Evolutionary conservation across 2,888 invertebrate genomes (phyloP), one percentile per base, ranked within the genome.

Genomic region (Meloe dianella): DNA sequence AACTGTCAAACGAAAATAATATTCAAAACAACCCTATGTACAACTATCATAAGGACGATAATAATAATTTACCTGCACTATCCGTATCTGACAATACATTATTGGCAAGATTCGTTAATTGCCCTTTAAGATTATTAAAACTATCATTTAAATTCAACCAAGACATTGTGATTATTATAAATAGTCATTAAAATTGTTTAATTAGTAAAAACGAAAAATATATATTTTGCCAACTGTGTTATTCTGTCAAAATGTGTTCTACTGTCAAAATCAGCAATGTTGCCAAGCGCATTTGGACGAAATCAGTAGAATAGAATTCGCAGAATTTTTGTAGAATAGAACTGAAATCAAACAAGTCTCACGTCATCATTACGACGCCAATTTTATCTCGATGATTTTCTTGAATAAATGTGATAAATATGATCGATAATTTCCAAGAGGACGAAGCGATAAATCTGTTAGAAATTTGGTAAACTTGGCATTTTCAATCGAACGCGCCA

Each of bases 41-140:
- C 29, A 67, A 9, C 12, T 56, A 24, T n/a, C 14, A 71, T 69
- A 72, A 74, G 66, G 70, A 57, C 69, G 61, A 72, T 61, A 64
- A 57, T 62, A 62, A 60, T 68, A 54, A 64, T 67, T 68, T 82
- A 88, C 88, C 89, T 80, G 85, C 89, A 80, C 85, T 86, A 80
- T 87, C 87, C 78, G 89, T 90, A 77, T 95, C 95, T 72, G 92
- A 90, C 80, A 96, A 87, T 76, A 96, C 95, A 85, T 95, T 95
- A 82, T 92, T 93, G 67, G 96, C 95, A 79, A 96, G 92, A 85
- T 89, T 95, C 38, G 91, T 89, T 78, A 96, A 89, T 86, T 96
- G 96, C 74, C 95, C 96, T 83, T 94, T 95, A 73, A 96, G 85
- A 84, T 87, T 89, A 80, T 84, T 89, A 74, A 89, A 85, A 85